These are phyloP conservation scores for Zalophus californianus DNA, from an alignment of 2,797 vertebrate genomes.

Conservation along the genomic window DNA sequence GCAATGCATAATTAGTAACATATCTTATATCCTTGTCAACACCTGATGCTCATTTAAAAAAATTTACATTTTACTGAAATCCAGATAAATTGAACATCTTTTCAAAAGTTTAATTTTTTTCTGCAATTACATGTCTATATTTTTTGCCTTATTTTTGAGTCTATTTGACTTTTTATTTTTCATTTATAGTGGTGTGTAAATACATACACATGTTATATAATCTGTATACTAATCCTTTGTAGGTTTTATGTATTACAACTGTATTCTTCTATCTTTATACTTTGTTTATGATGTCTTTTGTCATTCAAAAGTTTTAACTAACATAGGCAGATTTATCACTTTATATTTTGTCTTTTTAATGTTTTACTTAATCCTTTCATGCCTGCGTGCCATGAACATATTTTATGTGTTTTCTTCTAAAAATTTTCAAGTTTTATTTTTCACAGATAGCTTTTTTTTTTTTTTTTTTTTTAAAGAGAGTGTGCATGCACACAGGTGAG, in stretches of 20 bases:
- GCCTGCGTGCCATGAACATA: neutral
- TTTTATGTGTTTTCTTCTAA: neutral
- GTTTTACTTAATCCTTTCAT: neutral
- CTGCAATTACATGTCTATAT: neutral
- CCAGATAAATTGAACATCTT: neutral
- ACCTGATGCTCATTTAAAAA: neutral
- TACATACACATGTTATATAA: neutral
- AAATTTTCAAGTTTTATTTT: neutral
- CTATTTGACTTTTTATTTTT: neutral
- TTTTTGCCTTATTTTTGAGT: neutral
- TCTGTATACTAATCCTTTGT: neutral
- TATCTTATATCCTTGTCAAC: neutral
- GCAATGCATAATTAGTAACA: neutral
- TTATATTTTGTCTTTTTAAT: constrained; percentile 37
- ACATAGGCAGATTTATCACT: neutral
- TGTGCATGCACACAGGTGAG: neutral
- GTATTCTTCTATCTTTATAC: neutral
- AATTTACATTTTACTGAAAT: neutral
- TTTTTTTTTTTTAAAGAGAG: neutral
- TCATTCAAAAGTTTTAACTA: constrained; percentile 16
- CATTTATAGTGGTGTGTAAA: neutral
- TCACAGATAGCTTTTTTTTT: neutral
- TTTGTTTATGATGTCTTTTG: neutral
- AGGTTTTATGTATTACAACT: neutral
- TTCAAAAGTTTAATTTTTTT: neutral